A percentile compares a stretch with the other conserved stretches of the same genome.
Conservation (phyloP, 2,113 vertebrate species). For the Centropus bengalensis region DNA sequence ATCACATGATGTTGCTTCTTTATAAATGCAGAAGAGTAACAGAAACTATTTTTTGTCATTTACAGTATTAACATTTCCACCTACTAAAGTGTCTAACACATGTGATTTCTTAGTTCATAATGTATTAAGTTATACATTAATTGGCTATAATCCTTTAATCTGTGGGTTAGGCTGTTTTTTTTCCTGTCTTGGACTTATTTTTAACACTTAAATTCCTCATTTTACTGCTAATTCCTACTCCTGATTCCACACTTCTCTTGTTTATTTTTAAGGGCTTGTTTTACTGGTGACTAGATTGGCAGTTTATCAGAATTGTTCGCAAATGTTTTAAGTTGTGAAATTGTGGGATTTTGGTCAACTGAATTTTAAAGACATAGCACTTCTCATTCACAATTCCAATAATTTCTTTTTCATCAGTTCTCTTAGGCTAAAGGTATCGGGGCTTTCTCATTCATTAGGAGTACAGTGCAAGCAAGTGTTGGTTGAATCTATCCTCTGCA, state of each 20-base stretch:
- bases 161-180: neutral
- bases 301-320: neutral
- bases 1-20: neutral
- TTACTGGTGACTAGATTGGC: neutral
- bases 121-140: neutral
- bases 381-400: neutral
- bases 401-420: neutral
- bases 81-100: neutral
- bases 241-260: neutral
- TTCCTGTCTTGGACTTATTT: neutral
- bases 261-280: neutral
- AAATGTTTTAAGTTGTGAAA: neutral
- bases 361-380: neutral
- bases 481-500: neutral
- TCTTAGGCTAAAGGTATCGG: too few relatives aligned
- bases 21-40: slow-evolving; percentile 27
- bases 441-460: neutral
- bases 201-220: neutral
- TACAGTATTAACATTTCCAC: neutral
- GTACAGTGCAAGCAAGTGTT: neutral
- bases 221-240: neutral
- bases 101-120: neutral
- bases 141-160: neutral
- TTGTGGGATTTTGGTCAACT: neutral
- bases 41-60: neutral